These are phyloP conservation scores for Cryptophagus acutangulus DNA, from an alignment of 2,888 invertebrate species.

Conservation along the genomic window DNA sequence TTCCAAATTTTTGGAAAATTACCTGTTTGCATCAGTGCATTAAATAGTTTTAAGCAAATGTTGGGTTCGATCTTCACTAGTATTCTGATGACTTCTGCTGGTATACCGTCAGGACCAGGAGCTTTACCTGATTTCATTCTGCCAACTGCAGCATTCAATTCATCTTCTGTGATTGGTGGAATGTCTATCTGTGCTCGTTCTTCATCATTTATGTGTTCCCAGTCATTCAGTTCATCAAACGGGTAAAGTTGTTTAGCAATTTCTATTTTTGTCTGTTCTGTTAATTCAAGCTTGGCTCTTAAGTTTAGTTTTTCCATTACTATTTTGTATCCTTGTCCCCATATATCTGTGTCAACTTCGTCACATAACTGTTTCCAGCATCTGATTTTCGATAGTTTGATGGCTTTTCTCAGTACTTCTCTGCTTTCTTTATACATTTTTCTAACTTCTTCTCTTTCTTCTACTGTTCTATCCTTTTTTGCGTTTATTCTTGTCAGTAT, in stretches of 20 bases:
- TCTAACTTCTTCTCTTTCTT: too few species aligned
- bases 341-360: conserved; percentile 12
- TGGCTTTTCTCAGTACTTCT: not conserved
- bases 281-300: not conserved
- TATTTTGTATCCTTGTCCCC: conserved; percentile 14
- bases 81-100: not conserved
- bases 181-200: not conserved
- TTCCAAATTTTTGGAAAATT: not conserved
- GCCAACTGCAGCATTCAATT: not conserved
- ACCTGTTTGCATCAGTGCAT: not conserved
- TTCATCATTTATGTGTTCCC: not conserved
- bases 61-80: not conserved
- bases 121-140: conserved; percentile 1
- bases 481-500: too few species aligned
- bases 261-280: not conserved
- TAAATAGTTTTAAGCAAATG: not conserved
- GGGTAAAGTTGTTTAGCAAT: not conserved
- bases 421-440: conserved; percentile 2
- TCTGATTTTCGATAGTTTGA: conserved; percentile 7
- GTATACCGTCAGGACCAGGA: conserved; percentile 2
- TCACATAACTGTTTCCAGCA: conserved; percentile 12
- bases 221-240: not conserved
- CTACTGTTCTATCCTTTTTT: too few species aligned
- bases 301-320: conserved; percentile 1
- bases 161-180: not conserved